phyloP scores from a whole-genome alignment of 1,140 invertebrate genomes.

The Dendroctonus ponderosae region DNA sequence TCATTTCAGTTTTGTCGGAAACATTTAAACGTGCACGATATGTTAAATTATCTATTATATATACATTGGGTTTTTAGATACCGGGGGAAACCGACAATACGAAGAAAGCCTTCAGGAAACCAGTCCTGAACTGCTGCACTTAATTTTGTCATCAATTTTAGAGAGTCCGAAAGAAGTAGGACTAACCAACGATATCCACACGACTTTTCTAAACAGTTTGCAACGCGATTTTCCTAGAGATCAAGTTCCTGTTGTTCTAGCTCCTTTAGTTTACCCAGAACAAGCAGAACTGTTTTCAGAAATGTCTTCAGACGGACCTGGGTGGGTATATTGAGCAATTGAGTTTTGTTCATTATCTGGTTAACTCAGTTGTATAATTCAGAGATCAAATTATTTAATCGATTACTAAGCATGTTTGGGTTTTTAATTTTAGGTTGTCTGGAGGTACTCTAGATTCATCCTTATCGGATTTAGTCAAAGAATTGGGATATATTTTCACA shows the following conservation, averaged over 20 bases:
- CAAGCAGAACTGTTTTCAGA: constrained; percentile 71
- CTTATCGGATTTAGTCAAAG: constrained; percentile 80
- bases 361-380: no score
- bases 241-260: constrained; percentile 81
- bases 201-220: constrained; percentile 77
- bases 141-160: constrained; percentile 67
- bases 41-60: background rate
- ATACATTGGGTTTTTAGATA: constrained; percentile 50
- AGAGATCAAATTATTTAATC: no score
- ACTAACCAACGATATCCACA: constrained; percentile 68
- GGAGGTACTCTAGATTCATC: constrained; percentile 69
- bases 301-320: constrained; percentile 56
- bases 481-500: constrained; percentile 86
- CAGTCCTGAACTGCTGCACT: constrained; percentile 82
- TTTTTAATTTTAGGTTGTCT: constrained; percentile 38
- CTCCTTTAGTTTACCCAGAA: constrained; percentile 80
- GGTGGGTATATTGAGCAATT: constrained; percentile 33
- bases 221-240: constrained; percentile 84
- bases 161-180: constrained; percentile 60
- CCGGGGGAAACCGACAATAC: constrained; percentile 66
- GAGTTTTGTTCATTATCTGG: background rate
- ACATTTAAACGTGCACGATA: no score
- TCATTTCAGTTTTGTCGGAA: no score
- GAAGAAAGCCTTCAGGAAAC: constrained; percentile 85
- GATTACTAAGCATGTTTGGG: no score